phyloP scores from a whole-genome alignment of 2,797 vertebrate species.

The Darevskia nairensis region DNA sequence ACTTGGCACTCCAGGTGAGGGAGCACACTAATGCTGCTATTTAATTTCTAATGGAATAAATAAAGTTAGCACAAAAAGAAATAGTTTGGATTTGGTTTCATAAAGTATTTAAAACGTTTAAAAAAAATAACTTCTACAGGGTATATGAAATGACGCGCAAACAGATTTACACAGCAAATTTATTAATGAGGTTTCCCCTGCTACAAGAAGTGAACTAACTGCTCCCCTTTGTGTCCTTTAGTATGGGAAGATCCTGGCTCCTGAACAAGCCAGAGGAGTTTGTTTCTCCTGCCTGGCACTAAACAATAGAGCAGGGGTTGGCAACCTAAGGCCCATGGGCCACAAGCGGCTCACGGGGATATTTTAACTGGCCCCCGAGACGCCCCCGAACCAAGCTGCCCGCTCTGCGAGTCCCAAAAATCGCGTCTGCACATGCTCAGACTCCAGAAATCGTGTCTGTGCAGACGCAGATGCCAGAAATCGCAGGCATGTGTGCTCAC shows the following conservation, averaged over 20 bases:
- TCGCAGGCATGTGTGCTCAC: too few species aligned
- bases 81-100: neutral
- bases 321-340: too few species aligned
- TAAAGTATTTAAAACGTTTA: neutral
- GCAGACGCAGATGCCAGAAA: too few species aligned
- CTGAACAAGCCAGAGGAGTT: neutral
- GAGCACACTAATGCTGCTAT: conserved; percentile 53
- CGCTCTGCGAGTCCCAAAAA: too few species aligned
- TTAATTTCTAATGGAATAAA: conserved; percentile 65
- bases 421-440: too few species aligned
- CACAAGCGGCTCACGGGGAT: too few species aligned
- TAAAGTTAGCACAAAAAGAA: conserved; percentile 43
- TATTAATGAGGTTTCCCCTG: neutral
- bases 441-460: too few species aligned
- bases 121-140: neutral
- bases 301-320: too few species aligned
- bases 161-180: too few species aligned
- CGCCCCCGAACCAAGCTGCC: too few species aligned
- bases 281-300: neutral
- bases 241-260: neutral
- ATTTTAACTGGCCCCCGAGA: accelerated
- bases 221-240: too few species aligned
- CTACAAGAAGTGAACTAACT: too few species aligned
- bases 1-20: conserved; percentile 68
- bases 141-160: neutral